Evolutionary conservation across 2,113 vertebrate species (phyloP).

Genomic region (Sphaerodactylus townsendi): DNA sequence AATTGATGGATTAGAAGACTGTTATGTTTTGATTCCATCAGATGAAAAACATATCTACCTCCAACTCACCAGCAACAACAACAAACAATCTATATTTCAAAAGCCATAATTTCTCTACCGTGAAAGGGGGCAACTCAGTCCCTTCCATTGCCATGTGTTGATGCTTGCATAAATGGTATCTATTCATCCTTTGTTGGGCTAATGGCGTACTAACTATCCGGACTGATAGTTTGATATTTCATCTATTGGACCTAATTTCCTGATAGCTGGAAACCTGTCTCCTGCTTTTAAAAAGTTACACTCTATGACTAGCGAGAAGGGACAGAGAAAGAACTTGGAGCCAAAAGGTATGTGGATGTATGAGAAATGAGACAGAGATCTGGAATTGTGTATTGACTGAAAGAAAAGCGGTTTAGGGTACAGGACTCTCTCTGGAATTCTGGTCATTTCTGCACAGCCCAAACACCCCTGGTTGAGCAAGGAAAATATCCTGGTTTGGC

Average conservation of each 20-base stretch:
- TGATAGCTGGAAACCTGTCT: not conserved
- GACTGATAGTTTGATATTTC: not conserved
- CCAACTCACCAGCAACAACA: not conserved
- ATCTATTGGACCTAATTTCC: not conserved
- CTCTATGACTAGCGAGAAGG: too few species aligned
- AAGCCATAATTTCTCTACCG: not conserved
- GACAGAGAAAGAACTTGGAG: too few species aligned
- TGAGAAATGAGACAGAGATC: not conserved
- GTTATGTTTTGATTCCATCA: not conserved
- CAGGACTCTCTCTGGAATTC: too few species aligned
- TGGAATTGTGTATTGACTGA: too few species aligned
- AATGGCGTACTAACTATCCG: not conserved
- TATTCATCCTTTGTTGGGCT: not conserved
- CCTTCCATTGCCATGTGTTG: not conserved
- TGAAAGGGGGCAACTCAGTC: not conserved
- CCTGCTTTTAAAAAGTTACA: not conserved
- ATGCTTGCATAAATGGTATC: not conserved
- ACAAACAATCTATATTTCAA: not conserved
- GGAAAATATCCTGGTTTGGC: too few species aligned
- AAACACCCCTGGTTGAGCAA: too few species aligned
- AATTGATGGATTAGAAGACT: not conserved
- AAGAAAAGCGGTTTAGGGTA: too few species aligned
- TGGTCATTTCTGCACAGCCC: too few species aligned
- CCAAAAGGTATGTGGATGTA: not conserved
- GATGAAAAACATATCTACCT: not conserved